Percentiles rank a stretch among this genome's conserved stretches.
Conservation (phyloP, 2,888 invertebrate species). For the Masnerella sp. region DNA sequence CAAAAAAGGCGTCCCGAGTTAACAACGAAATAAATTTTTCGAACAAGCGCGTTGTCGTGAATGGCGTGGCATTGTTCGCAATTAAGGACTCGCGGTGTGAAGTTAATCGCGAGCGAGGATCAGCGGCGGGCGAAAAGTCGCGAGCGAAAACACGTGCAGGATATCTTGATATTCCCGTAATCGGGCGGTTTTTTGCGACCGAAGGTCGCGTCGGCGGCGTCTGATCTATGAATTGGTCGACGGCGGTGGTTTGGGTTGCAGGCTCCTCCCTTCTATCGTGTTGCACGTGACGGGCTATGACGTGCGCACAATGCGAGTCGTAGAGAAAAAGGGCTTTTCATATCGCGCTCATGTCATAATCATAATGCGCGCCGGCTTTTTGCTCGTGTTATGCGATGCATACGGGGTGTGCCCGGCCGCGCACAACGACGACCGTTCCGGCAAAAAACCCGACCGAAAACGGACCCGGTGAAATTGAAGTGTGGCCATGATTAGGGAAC, state of each 20-base stretch:
- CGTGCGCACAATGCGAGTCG: conserved; percentile 70
- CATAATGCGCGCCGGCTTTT: conserved; percentile 56
- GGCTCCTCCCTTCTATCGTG: conserved; percentile 60
- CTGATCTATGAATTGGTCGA: conserved; percentile 72
- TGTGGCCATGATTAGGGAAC: too few species aligned
- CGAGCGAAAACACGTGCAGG: conserved; percentile 18
- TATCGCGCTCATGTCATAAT: conserved; percentile 67
- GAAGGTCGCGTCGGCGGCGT: conserved; percentile 57
- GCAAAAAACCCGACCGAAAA: conserved; percentile 33
- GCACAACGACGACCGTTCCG: conserved; percentile 32
- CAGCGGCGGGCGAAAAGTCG: conserved; percentile 11
- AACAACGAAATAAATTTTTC: too few species aligned
- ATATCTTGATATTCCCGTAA: conserved; percentile 32
- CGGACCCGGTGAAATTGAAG: too few species aligned
- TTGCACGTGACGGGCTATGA: conserved; percentile 71
- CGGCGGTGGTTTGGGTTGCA: conserved; percentile 46
- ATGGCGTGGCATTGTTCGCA: conserved; percentile 9
- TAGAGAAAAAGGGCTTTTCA: conserved; percentile 70
- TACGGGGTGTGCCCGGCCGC: conserved; percentile 35
- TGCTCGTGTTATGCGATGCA: conserved; percentile 43
- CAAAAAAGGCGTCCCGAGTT: too few species aligned
- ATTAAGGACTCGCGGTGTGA: conserved; percentile 25
- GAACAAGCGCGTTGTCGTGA: too few species aligned
- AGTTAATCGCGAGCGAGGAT: conserved; percentile 15
- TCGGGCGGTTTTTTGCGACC: conserved; percentile 13